Conservation (phyloP, 1,140 invertebrate genomes). For the Zaprionus vittiger region DNA sequence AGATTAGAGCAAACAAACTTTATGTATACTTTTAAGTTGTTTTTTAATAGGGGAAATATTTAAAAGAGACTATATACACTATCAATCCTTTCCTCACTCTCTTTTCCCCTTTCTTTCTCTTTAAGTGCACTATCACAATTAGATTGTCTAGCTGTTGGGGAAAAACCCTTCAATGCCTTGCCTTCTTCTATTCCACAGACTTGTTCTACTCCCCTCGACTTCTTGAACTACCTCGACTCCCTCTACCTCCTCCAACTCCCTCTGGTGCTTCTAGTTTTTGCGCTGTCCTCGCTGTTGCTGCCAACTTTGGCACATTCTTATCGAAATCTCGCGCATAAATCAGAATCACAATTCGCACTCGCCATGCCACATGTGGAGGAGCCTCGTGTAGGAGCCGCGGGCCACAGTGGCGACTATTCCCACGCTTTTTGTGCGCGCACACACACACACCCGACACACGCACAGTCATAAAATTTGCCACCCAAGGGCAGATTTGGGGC, state of each 20-base stretch:
- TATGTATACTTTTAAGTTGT: too few species aligned
- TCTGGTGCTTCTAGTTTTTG: background rate
- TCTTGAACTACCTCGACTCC: background rate
- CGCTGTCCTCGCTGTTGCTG: background rate
- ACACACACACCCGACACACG: conserved; percentile 19
- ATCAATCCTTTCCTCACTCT: too few species aligned
- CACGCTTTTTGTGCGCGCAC: conserved; percentile 55
- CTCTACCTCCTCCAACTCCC: background rate
- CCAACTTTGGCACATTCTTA: conserved; percentile 60
- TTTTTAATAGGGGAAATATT: too few species aligned
- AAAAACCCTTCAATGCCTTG: too few species aligned
- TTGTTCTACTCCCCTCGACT: background rate
- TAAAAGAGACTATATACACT: too few species aligned
- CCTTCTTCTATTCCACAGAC: too few species aligned
- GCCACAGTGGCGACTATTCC: conserved; percentile 57
- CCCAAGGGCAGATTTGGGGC: conserved; percentile 35
- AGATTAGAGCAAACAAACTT: too few species aligned
- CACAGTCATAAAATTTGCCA: conserved; percentile 54
- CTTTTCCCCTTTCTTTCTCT: too few species aligned
- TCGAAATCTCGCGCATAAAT: conserved; percentile 72
- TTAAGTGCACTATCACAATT: too few species aligned
- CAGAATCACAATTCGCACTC: conserved; percentile 58
- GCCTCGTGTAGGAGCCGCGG: conserved; percentile 19
- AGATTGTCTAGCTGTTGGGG: too few species aligned
- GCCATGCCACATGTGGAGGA: conserved; percentile 29